Evolutionary conservation across 2,888 invertebrate genomes (phyloP), one percentile per base, ranked within the genome.

Genomic region (Alentia gelatinosa): DNA sequence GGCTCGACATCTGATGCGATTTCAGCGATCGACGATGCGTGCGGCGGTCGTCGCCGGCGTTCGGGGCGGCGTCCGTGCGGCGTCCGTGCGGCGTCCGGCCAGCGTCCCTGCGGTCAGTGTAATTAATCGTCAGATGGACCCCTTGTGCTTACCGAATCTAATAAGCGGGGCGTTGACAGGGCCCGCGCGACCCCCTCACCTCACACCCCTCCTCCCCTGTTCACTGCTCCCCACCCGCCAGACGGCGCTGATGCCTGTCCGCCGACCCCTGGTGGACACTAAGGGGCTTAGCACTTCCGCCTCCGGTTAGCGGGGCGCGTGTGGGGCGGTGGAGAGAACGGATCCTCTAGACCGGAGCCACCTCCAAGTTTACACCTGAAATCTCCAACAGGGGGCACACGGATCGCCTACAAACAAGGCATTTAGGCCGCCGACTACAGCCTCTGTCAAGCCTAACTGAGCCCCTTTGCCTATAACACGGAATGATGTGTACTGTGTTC

Each of bases 91-190:
- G 35, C 37, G 39, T 12, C 37, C n/a, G n/a, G 33, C 30, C 3
- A n/a, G n/a, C n/a, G n/a, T n/a, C n/a, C n/a, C n/a, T n/a, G n/a
- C n/a, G n/a, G n/a, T n/a, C n/a, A n/a, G 7, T 7, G 89, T 89
- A 89, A 89, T 89, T 89, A 89, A 89, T 89, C n/a, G 89, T 89
- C 47, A 63, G 89, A 39, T 56, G 50, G 86, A 50, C 39, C 39
- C 47, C 89, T 89, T 89, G 33, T 56, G 56, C 33, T 56, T 35
- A 35, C 35, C 1, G 23, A 89, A 89, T 89, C 89, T 89, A 89
- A 89, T 89, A 89, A 89, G 15, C 26, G 56, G 1, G 15, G 56
- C 26, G 39, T 35, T 39, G 63, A 89, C 79, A 79, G 79, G 30
- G 33, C n/a, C n/a, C n/a, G n/a, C n/a, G n/a, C n/a, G n/a, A n/a